Conservation (phyloP, 2,113 vertebrate genomes). For the Ceyx melanurus region DNA sequence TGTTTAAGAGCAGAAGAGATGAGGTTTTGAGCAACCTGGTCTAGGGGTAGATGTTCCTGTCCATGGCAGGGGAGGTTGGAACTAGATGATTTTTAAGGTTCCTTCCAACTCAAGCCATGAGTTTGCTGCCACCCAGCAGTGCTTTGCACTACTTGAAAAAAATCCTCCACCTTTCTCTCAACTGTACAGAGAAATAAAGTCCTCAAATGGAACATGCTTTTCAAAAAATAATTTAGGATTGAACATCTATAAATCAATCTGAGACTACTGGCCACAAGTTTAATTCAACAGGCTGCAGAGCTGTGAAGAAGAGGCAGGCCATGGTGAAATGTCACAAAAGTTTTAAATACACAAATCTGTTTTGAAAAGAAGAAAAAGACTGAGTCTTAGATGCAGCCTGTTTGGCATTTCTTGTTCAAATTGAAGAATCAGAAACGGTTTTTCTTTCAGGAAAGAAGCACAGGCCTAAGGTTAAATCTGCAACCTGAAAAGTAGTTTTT, state of each 20-base stretch:
- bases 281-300: background rate
- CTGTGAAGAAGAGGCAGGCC: background rate
- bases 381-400: background rate
- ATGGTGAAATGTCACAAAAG: background rate
- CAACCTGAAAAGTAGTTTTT: background rate
- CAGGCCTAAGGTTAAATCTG: background rate
- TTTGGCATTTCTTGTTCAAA: background rate
- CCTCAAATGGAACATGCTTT: background rate
- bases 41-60: too few relatives aligned
- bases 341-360: background rate
- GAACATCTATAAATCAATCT: background rate
- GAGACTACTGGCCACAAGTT: background rate
- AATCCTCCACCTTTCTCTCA: background rate
- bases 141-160: background rate
- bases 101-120: background rate
- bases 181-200: background rate
- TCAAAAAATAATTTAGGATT: background rate
- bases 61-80: too few relatives aligned
- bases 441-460: background rate
- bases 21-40: too few relatives aligned
- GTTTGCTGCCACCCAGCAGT: background rate
- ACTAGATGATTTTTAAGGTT: too few relatives aligned
- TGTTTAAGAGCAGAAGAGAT: too few relatives aligned
- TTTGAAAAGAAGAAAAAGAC: background rate
- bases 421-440: background rate